Conservation (phyloP, 2,113 vertebrate genomes). For the Benitochromis conjunctus region DNA sequence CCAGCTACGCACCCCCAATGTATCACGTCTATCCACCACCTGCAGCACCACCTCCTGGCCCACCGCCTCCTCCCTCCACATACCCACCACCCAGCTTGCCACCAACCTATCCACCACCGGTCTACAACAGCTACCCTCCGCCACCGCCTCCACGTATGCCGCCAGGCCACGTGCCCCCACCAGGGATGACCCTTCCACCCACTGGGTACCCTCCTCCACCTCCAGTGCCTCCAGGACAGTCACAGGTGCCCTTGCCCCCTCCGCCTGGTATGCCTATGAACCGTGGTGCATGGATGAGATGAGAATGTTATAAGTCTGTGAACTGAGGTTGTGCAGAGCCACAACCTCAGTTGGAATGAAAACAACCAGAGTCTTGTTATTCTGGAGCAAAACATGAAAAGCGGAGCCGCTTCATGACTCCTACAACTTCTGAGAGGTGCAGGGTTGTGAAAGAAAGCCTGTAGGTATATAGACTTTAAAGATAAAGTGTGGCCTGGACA, state of each 20-base stretch:
- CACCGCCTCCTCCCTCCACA: constrained; percentile 66
- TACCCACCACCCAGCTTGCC: constrained; percentile 79
- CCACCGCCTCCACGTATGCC: constrained; percentile 82
- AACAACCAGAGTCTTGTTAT: neutral
- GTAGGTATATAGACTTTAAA: neutral
- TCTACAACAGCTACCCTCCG: constrained; percentile 87
- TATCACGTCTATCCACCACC: constrained; percentile 84
- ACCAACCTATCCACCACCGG: constrained; percentile 84
- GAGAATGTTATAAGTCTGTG: constrained; percentile 26
- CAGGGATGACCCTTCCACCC: constrained; percentile 85
- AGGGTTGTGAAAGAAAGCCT: neutral
- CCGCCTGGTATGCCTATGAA: constrained; percentile 91
- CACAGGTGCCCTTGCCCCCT: constrained; percentile 88
- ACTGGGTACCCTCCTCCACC: constrained; percentile 86
- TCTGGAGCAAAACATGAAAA: neutral
- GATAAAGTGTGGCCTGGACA: neutral
- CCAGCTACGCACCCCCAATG: constrained; percentile 82
- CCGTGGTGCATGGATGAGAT: constrained; percentile 94
- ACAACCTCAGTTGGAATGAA: neutral
- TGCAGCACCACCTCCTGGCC: constrained; percentile 82
- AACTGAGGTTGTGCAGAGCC: neutral
- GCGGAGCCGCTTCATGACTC: neutral
- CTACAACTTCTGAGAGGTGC: neutral
- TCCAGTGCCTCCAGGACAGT: constrained; percentile 87
- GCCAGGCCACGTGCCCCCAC: constrained; percentile 84